Percentiles rank a stretch among this genome's conserved stretches.
These are phyloP conservation scores for Chionomys nivalis DNA, from an alignment of 2,113 vertebrate species.

Conservation along the genomic window DNA sequence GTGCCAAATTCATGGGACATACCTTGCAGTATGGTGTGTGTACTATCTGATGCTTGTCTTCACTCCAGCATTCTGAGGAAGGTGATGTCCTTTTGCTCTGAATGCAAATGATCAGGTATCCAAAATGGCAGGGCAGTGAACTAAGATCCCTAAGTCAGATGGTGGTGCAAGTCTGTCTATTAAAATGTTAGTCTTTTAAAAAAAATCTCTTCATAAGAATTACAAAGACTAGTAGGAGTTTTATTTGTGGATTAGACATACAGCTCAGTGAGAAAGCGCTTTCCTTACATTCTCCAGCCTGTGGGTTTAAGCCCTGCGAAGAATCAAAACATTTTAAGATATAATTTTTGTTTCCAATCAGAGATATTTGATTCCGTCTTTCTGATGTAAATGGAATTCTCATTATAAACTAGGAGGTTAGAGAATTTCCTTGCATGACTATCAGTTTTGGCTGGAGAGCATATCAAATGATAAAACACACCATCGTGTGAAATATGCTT, in stretches of 20 bases:
- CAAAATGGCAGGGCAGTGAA: not conserved
- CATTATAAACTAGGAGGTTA: not conserved
- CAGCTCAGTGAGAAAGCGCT: not conserved
- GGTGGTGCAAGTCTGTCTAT: not conserved
- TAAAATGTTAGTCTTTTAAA: not conserved
- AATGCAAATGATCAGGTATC: not conserved
- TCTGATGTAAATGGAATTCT: conserved; percentile 29
- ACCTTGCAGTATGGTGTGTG: not conserved
- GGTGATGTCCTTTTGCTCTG: not conserved
- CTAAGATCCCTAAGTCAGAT: not conserved
- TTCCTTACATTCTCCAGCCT: not conserved
- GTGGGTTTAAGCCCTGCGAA: not conserved
- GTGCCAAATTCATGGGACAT: not conserved
- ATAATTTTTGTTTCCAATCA: not conserved
- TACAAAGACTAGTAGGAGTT: not conserved
- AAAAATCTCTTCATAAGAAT: not conserved
- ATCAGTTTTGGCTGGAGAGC: not conserved
- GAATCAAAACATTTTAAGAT: not conserved
- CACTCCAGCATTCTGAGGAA: not conserved
- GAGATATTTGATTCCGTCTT: conserved; percentile 34
- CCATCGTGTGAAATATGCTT: not conserved
- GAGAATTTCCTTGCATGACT: not conserved
- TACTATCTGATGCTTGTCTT: not conserved
- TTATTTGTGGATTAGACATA: not conserved
- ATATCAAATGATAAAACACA: not conserved